phyloP scores from a whole-genome alignment of 2,888 invertebrate species.

The Cyaniris semiargus region DNA sequence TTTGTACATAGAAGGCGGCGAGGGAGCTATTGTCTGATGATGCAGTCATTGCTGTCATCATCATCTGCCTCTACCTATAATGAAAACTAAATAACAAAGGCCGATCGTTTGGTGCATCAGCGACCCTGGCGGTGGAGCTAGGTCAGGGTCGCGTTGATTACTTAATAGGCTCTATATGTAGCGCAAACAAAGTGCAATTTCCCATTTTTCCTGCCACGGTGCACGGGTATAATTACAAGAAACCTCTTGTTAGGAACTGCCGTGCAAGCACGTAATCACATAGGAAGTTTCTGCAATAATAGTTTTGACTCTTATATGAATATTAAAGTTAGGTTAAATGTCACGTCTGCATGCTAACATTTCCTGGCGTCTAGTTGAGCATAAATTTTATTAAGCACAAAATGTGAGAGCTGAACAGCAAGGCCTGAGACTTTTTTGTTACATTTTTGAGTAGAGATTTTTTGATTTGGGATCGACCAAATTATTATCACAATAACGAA shows the following conservation, averaged over 20 bases:
- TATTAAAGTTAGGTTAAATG: not conserved
- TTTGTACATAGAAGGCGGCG: not conserved
- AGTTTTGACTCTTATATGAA: not conserved
- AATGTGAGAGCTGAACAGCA: not conserved
- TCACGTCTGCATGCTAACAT: not conserved
- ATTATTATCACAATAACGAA: too few species aligned
- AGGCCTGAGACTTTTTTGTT: not conserved
- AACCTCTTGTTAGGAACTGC: not conserved
- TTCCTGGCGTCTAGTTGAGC: not conserved
- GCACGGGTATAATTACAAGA: not conserved
- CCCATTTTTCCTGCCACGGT: slow-evolving; percentile 5
- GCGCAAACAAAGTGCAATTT: slow-evolving; percentile 9
- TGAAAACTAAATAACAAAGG: not conserved
- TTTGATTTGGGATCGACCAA: too few species aligned
- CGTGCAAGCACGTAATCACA: not conserved
- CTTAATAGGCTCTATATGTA: slow-evolving; percentile 9
- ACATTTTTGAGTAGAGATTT: too few species aligned
- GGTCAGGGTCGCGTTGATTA: slow-evolving; percentile 23
- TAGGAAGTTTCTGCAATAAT: not conserved
- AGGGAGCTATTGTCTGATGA: not conserved
- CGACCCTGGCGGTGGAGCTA: not conserved
- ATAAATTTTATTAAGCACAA: not conserved
- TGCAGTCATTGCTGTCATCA: not conserved
- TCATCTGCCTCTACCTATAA: too few species aligned
- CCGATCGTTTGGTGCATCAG: not conserved